These are phyloP conservation scores for Syrphus vitripennis DNA, from an alignment of 2,888 invertebrate genomes.

Conservation along the genomic window DNA sequence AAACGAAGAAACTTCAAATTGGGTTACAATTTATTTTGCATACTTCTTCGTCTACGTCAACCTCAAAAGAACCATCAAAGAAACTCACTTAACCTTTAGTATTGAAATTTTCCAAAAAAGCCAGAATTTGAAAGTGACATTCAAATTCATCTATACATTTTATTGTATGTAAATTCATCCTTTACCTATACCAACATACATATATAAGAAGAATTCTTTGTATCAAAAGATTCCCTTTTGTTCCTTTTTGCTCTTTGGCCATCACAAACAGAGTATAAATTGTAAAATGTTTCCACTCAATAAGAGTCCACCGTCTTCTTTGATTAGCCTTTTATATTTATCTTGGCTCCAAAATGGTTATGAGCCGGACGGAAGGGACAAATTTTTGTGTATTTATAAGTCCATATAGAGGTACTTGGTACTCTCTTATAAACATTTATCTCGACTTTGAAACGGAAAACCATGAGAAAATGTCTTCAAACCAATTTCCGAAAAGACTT, in stretches of 20 bases:
- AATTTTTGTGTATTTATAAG: not conserved
- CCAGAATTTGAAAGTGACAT: conserved; percentile 8
- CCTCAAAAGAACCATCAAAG: not conserved
- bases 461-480: not conserved
- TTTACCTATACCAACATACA: not conserved
- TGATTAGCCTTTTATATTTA: conserved; percentile 8
- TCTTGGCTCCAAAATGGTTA: conserved; percentile 24
- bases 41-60: not conserved
- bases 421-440: not conserved
- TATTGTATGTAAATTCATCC: conserved; percentile 2
- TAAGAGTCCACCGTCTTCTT: not conserved
- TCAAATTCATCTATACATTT: not conserved
- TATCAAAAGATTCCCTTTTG: not conserved
- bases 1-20: not conserved
- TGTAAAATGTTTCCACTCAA: conserved; percentile 16
- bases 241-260: not conserved
- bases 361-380: conserved; percentile 44
- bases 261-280: not conserved
- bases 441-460: not conserved
- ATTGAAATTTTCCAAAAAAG: not conserved
- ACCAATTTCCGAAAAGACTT: conserved; percentile 32
- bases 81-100: not conserved
- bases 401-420: not conserved
- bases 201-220: too few relatives aligned
- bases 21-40: not conserved